Percentiles rank a stretch among this genome's conserved stretches.
These are phyloP conservation scores for Actinia equina DNA, from an alignment of 64 coral and sea anemone species.

Conservation along the genomic window DNA sequence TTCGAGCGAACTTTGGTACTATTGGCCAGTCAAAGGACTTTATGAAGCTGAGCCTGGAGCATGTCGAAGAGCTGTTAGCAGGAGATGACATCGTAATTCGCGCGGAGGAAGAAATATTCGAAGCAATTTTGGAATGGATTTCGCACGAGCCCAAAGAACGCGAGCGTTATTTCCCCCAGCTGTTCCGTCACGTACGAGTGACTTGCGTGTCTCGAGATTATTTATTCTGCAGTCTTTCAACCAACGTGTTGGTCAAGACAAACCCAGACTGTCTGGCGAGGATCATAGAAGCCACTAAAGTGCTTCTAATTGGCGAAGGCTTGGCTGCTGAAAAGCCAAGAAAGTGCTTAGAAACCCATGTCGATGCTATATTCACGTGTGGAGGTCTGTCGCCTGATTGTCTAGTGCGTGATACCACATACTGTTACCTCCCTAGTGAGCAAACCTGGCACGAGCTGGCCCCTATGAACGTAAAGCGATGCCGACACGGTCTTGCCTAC, in stretches of 20 bases:
- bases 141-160: slow-evolving; percentile 29
- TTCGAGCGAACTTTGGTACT: slow-evolving; percentile 55
- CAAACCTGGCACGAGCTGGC: slow-evolving; percentile 57
- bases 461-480: slow-evolving; percentile 56
- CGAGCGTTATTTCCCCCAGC: slow-evolving; percentile 52
- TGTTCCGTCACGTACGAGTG: slow-evolving; percentile 65
- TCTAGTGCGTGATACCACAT: slow-evolving; percentile 27
- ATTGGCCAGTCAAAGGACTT: slow-evolving; percentile 65
- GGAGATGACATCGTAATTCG: slow-evolving; percentile 55
- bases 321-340: slow-evolving; percentile 24
- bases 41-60: slow-evolving; percentile 32
- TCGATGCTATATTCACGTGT: slow-evolving; percentile 60
- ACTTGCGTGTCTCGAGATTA: slow-evolving; percentile 47
- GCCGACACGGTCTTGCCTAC: slow-evolving; percentile 57
- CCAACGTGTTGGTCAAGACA: slow-evolving; percentile 24
- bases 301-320: not conserved
- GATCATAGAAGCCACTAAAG: slow-evolving; percentile 10
- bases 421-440: slow-evolving; percentile 43
- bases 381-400: slow-evolving; percentile 41
- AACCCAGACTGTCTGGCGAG: slow-evolving; percentile 31
- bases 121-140: slow-evolving; percentile 69
- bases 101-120: slow-evolving; percentile 64
- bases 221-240: slow-evolving; percentile 38
- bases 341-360: slow-evolving; percentile 46
- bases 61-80: slow-evolving; percentile 43